Conservation (phyloP, 2,113 vertebrate species). For the Leucoraja erinaceus region DNA sequence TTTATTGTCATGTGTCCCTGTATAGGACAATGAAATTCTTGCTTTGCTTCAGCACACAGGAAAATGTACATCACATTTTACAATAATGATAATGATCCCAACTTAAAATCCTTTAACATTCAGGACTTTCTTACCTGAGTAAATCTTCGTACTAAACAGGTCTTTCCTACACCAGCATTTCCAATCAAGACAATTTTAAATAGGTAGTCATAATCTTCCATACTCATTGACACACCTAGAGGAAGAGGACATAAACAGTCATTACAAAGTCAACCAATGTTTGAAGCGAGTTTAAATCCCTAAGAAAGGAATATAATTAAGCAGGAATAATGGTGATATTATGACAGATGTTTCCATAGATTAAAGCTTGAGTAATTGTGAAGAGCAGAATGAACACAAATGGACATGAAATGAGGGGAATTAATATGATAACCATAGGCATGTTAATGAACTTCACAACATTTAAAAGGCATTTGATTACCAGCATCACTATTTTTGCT, state of each 20-base stretch:
- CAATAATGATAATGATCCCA: background rate
- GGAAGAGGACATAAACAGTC: conserved; percentile 42
- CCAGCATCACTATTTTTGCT: background rate
- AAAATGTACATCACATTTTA: background rate
- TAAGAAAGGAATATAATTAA: background rate
- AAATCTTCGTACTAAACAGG: conserved; percentile 92
- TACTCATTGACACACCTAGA: conserved; percentile 85
- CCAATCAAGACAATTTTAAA: conserved; percentile 99
- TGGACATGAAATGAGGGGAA: no score
- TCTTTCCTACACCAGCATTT: conserved; percentile 98
- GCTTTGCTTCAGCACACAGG: no score
- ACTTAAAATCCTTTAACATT: background rate
- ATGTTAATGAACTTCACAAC: background rate
- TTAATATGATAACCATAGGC: background rate
- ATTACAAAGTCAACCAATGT: background rate
- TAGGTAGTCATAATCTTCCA: conserved; percentile 99
- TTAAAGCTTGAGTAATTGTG: background rate
- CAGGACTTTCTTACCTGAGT: conserved; percentile 80
- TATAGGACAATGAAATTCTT: no score
- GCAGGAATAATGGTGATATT: background rate
- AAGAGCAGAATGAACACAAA: background rate
- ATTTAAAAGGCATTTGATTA: background rate
- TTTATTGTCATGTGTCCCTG: no score
- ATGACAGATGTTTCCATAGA: background rate
- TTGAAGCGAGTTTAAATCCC: background rate